Conservation (phyloP, 2,113 vertebrate genomes). For the Morone saxatilis region DNA sequence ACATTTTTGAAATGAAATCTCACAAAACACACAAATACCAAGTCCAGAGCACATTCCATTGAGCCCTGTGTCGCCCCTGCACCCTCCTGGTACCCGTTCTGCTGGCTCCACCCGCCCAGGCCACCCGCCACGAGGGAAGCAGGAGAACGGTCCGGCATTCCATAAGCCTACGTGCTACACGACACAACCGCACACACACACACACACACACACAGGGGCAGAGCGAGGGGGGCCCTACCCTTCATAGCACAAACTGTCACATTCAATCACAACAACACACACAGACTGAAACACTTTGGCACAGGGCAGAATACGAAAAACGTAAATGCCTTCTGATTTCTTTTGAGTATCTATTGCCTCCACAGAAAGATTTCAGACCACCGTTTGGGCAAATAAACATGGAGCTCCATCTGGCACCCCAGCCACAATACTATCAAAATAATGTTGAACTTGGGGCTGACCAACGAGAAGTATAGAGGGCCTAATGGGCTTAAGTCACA, state of each 20-base stretch:
- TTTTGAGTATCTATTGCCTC: slow-evolving; percentile 6
- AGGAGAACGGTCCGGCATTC: slow-evolving; percentile 67
- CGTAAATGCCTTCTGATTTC: slow-evolving; percentile 16
- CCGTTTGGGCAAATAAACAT: slow-evolving; percentile 17
- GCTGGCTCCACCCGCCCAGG: slow-evolving; percentile 53
- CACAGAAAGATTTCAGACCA: not conserved
- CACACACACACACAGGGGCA: slow-evolving; percentile 28
- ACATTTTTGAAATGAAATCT: slow-evolving; percentile 18
- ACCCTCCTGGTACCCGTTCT: slow-evolving; percentile 57
- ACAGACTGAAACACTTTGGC: slow-evolving; percentile 26
- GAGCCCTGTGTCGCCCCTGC: slow-evolving; percentile 42
- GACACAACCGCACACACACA: slow-evolving; percentile 62
- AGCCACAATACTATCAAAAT: slow-evolving; percentile 61
- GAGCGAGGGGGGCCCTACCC: slow-evolving; percentile 16
- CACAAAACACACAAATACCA: slow-evolving; percentile 26
- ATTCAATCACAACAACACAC: slow-evolving; percentile 58
- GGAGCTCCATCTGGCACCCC: slow-evolving; percentile 11
- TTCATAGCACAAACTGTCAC: slow-evolving; percentile 59
- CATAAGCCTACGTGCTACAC: slow-evolving; percentile 75
- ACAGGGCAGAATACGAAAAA: not conserved
- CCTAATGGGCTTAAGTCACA: slow-evolving; percentile 81
- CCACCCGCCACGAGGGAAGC: slow-evolving; percentile 67
- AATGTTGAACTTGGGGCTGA: slow-evolving; percentile 64
- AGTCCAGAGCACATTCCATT: slow-evolving; percentile 47
- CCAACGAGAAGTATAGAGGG: slow-evolving; percentile 68